These are phyloP conservation scores for Magallana nippona DNA, from an alignment of 2,888 invertebrate genomes.

Conservation along the genomic window DNA sequence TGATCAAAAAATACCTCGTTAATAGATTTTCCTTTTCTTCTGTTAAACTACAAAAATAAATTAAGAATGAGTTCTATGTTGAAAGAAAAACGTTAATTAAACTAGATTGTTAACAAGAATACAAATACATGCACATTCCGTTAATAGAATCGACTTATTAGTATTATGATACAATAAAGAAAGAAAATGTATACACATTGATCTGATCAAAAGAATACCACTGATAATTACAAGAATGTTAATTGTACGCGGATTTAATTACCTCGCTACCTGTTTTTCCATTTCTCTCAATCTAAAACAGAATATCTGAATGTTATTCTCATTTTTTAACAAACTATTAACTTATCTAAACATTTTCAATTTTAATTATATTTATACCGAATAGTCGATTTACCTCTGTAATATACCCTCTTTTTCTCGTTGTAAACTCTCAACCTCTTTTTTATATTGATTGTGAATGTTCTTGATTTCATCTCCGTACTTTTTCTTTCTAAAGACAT, in stretches of 20 bases:
- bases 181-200: too few relatives aligned
- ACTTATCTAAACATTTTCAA: too few relatives aligned
- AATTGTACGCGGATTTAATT: not conserved
- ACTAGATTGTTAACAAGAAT: too few relatives aligned
- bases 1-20: not conserved
- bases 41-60: not conserved
- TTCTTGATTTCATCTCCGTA: not conserved
- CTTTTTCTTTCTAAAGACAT: not conserved
- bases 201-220: too few relatives aligned
- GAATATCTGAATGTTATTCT: not conserved
- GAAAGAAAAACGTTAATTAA: too few relatives aligned
- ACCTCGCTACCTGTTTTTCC: not conserved
- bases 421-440: not conserved
- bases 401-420: not conserved
- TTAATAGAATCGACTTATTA: too few relatives aligned
- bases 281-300: not conserved
- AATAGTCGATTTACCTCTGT: not conserved
- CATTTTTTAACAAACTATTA: too few relatives aligned
- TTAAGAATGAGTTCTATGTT: too few relatives aligned
- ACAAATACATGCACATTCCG: too few relatives aligned
- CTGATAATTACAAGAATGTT: too few relatives aligned
- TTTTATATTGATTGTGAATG: not conserved
- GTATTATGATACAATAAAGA: too few relatives aligned
- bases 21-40: slow-evolving; percentile 5
- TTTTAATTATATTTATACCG: too few relatives aligned